A percentile compares a stretch with the other conserved stretches of the same genome.
These are phyloP conservation scores for Nephrocerus scutellatus DNA, from an alignment of 2,888 invertebrate species.

Conservation along the genomic window DNA sequence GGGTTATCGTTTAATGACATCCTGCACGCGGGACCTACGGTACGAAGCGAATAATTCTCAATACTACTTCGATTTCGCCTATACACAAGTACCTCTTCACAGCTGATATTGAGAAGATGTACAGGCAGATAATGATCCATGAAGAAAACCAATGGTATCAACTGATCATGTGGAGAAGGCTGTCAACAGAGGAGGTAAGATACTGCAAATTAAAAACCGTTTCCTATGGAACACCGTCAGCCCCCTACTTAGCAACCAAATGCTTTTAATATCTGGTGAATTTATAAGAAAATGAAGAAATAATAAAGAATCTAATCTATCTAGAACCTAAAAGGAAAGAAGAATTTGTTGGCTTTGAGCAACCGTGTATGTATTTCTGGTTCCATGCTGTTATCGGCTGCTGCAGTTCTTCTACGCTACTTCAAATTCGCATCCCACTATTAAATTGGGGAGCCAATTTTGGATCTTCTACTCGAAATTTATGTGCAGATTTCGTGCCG, in stretches of 20 bases:
- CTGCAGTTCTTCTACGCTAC: too few species aligned
- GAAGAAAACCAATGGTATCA: slow-evolving; percentile 20
- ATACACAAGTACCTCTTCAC: slow-evolving; percentile 13
- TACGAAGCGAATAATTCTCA: slow-evolving; percentile 22
- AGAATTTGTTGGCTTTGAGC: too few species aligned
- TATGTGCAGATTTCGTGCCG: too few species aligned
- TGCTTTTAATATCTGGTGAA: slow-evolving; percentile 1
- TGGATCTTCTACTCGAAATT: too few species aligned
- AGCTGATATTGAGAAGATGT: slow-evolving; percentile 23
- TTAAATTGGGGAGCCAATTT: too few species aligned
- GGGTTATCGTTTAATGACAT: neutral
- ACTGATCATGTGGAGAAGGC: slow-evolving; percentile 22
- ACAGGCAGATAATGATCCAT: slow-evolving; percentile 23
- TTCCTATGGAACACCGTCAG: slow-evolving; percentile 18
- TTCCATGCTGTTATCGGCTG: too few species aligned
- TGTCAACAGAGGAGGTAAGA: slow-evolving; percentile 9
- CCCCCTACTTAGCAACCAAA: slow-evolving; percentile 9
- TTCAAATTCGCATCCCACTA: too few species aligned
- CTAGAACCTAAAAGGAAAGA: too few species aligned
- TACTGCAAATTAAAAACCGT: slow-evolving; percentile 18
- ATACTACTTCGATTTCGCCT: slow-evolving; percentile 14
- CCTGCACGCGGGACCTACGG: slow-evolving; percentile 22
- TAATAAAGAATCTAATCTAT: too few species aligned
- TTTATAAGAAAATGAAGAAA: too few species aligned
- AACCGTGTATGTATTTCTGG: too few species aligned